These are phyloP conservation scores for Meghimatium bilineatum DNA, from an alignment of 2,888 invertebrate species.

Conservation along the genomic window DNA sequence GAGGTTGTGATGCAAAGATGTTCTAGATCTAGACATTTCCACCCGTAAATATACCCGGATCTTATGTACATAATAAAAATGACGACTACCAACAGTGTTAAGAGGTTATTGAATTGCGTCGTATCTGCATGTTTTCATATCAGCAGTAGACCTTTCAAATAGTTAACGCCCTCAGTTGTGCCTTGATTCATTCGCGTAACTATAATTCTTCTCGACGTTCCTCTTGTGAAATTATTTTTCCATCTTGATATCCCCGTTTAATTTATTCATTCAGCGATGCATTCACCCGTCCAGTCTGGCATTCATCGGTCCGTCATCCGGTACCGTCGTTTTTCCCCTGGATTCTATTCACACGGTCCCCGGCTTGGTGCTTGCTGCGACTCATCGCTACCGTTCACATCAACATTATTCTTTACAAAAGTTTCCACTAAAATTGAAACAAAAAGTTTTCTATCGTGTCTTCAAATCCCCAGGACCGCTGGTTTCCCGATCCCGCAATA, in stretches of 20 bases:
- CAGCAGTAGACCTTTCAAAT: neutral
- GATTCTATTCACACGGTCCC: slow-evolving; percentile 22
- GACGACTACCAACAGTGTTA: too few species aligned
- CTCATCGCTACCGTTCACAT: slow-evolving; percentile 3
- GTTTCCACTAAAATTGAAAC: slow-evolving; percentile 11
- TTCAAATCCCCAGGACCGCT: neutral
- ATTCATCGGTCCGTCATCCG: slow-evolving; percentile 10
- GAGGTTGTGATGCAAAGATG: too few species aligned
- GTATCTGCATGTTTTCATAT: neutral
- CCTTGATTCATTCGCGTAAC: neutral
- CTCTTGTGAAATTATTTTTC: slow-evolving; percentile 12
- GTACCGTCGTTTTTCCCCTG: neutral
- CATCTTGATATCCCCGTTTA: slow-evolving; percentile 7
- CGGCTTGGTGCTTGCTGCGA: neutral
- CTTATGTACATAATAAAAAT: too few species aligned
- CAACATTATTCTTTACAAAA: slow-evolving; percentile 1
- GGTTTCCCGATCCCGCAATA: too few species aligned
- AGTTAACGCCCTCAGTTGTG: too few species aligned
- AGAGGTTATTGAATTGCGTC: too few species aligned
- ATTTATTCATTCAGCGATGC: slow-evolving; percentile 19
- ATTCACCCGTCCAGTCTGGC: neutral
- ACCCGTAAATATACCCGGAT: too few species aligned
- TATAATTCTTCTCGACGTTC: neutral
- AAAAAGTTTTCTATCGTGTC: neutral
- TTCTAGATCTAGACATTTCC: too few species aligned